Evolutionary conservation across 2,888 invertebrate genomes (phyloP).

Genomic region (Platypus cylindrus): DNA sequence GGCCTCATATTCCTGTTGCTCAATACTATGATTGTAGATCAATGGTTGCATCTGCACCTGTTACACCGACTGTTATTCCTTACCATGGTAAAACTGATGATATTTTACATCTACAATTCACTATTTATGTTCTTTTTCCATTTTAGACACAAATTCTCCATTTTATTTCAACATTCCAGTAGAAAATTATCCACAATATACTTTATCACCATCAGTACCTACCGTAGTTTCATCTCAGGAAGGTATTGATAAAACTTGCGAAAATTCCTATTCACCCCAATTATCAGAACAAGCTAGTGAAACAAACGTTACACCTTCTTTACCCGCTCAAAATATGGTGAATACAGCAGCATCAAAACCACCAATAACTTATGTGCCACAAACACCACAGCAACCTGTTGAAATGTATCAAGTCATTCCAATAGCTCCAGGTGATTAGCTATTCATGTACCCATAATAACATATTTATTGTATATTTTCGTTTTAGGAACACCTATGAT

Average conservation of each 20-base stretch:
- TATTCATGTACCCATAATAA: background rate
- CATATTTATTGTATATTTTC: slow-evolving; percentile 1
- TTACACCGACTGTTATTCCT: slow-evolving; percentile 24
- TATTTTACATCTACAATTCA: too few relatives aligned
- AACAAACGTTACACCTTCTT: background rate
- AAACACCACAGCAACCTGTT: slow-evolving; percentile 17
- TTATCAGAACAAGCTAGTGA: background rate
- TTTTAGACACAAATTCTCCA: slow-evolving; percentile 22
- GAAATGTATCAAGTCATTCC: slow-evolving; percentile 22
- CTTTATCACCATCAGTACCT: slow-evolving; percentile 8
- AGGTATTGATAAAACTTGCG: slow-evolving; percentile 14
- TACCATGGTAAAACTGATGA: slow-evolving; percentile 24
- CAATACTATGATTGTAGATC: slow-evolving; percentile 20
- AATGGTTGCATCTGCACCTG: slow-evolving; percentile 25
- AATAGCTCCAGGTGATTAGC: slow-evolving; percentile 13
- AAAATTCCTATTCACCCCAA: slow-evolving; percentile 8
- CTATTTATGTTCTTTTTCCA: slow-evolving; percentile 1
- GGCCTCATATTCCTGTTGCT: slow-evolving; percentile 19
- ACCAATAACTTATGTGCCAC: slow-evolving; percentile 12
- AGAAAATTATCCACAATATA: slow-evolving; percentile 11
- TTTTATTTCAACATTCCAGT: slow-evolving; percentile 23
- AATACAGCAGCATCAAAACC: too few relatives aligned
- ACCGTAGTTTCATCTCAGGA: slow-evolving; percentile 6
- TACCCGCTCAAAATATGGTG: background rate
- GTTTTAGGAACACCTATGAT: slow-evolving; percentile 20